Evolutionary conservation across 35 echinoderm and acorn worm genomes (phyloP), one percentile per base, ranked within the genome.

Genomic region (Apostichopus californicus): DNA sequence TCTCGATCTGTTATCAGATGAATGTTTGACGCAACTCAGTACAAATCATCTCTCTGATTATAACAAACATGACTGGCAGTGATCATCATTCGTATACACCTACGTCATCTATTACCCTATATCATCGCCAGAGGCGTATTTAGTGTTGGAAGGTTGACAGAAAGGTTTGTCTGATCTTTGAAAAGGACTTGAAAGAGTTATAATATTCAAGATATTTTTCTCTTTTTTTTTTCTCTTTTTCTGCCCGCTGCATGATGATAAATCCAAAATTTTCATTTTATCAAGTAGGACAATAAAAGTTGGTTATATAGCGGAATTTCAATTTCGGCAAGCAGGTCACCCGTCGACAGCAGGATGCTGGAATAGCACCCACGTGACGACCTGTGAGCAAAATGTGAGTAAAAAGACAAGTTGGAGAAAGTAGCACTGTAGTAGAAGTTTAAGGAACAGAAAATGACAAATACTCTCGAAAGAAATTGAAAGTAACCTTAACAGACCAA

Each of bases 301-400:
- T 68, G 64, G 64, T 18, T 68, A 11, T 68, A 68, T 68, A 68
- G 64, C 64, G 64, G 18, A 18, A 68, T 68, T 68, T 46, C 34
- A 68, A 11, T 68, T 68, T 18, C 64, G 64, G 64, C 18, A 68
- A 14, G 64, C 64, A 68, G 18, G 64, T 68, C 64, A 68, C 64
- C 64, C 64, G 64, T 83, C 53, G 34, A 83, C 80, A 83, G 80
- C 80, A 46, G 80, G 80, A 83, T 83, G 55, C 34, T 83, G 80
- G 80, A 46, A 17, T 85, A 85, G 57, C 81, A 85, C 55, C 81
- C 54, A 85, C 57, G 22, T 85, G 55, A 58, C 55, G 81, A 85
- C 81, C 81, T 85, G 81, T 85, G 81, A 85, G 81, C 57, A 22
- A 85, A 85, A 85, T 56, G 55, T 85, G 81, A 85, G 81, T 59